Percentiles rank a stretch among this genome's conserved stretches.
Evolutionary conservation across 2,888 invertebrate genomes (phyloP).

Genomic region (Temnothorax rugatulus): DNA sequence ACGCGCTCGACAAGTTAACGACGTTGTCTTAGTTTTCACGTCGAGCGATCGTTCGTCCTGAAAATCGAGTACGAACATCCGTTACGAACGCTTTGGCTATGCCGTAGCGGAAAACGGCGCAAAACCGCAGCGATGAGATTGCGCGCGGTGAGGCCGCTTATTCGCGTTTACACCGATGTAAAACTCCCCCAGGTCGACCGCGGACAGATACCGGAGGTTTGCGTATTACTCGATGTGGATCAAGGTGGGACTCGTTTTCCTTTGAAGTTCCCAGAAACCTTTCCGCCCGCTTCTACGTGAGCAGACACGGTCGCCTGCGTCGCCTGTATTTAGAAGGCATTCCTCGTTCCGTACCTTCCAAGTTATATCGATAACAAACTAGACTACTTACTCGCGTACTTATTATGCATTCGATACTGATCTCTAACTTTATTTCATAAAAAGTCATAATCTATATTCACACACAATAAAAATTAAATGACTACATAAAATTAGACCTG

Average conservation of each 20-base stretch:
- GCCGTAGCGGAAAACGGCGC: conserved; percentile 75
- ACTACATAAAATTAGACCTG: not conserved
- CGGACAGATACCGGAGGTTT: conserved; percentile 58
- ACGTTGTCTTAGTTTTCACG: conserved; percentile 60
- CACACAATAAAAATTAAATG: not conserved
- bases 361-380: not conserved
- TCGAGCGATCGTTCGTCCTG: conserved; percentile 50
- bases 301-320: conserved; percentile 48
- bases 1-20: not conserved
- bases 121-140: conserved; percentile 80
- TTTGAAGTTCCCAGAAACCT: conserved; percentile 70
- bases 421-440: not conserved
- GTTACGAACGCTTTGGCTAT: conserved; percentile 67
- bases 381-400: not conserved
- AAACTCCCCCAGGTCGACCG: conserved; percentile 58
- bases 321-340: conserved; percentile 8
- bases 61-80: conserved; percentile 69
- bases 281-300: conserved; percentile 30
- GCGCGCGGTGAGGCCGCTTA: conserved; percentile 78
- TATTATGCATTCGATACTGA: not conserved
- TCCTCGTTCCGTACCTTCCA: not conserved
- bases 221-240: conserved; percentile 69
- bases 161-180: conserved; percentile 77
- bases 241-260: conserved; percentile 73
- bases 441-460: not conserved